A percentile compares a stretch with the other conserved stretches of the same genome.
Evolutionary conservation across 1,140 invertebrate genomes (phyloP).

Genomic region (Trachymyrmex septentrionalis): DNA sequence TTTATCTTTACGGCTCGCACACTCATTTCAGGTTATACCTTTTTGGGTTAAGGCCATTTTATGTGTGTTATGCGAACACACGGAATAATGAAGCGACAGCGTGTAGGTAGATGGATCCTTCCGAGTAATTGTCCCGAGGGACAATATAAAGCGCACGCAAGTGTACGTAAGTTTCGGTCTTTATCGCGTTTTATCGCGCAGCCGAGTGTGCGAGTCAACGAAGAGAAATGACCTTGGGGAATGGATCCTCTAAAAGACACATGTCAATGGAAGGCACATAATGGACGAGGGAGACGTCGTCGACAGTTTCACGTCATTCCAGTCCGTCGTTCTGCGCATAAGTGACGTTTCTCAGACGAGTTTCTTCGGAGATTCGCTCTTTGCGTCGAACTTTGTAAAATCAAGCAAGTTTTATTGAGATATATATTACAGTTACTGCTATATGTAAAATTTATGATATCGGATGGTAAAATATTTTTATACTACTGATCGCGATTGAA

Average conservation of each 20-base stretch:
- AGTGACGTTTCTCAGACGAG: conserved; percentile 18
- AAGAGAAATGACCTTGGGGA: conserved; percentile 26
- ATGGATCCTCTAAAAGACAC: conserved; percentile 32
- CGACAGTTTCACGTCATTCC: conserved; percentile 7
- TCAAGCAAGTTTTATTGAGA: background rate
- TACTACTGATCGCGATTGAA: background rate
- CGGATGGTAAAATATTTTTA: background rate
- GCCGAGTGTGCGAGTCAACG: conserved; percentile 39
- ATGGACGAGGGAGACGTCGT: conserved; percentile 1
- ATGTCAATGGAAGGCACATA: background rate
- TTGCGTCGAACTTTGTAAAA: background rate
- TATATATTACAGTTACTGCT: background rate
- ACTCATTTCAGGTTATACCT: background rate
- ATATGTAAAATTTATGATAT: background rate
- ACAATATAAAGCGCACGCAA: conserved; percentile 2
- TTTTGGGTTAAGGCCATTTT: background rate
- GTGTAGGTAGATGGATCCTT: conserved; percentile 17
- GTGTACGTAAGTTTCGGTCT: conserved; percentile 36
- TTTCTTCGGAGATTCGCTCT: conserved; percentile 1
- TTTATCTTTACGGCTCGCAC: conserved; percentile 2
- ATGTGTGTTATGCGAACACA: background rate
- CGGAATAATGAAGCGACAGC: conserved; percentile 49
- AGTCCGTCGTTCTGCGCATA: background rate
- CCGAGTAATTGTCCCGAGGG: conserved; percentile 35
- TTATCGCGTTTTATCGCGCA: conserved; percentile 50